These are phyloP conservation scores for Coryphaenoides rupestris DNA, from an alignment of 2,113 vertebrate species.

Conservation along the genomic window DNA sequence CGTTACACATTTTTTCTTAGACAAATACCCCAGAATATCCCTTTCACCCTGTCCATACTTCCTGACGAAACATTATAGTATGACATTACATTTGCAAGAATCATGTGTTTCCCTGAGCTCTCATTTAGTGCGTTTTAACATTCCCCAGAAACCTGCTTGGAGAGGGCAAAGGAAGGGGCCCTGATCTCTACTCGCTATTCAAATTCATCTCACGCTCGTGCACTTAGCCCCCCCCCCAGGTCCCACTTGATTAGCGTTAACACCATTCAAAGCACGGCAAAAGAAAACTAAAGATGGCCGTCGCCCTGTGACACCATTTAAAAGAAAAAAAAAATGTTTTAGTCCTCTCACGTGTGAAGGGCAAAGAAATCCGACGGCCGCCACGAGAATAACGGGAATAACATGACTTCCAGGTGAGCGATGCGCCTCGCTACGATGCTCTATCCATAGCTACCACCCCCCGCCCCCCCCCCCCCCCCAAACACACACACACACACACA, in stretches of 20 bases:
- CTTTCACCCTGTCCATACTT: background rate
- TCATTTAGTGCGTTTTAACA: background rate
- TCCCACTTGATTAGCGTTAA: conserved; percentile 61
- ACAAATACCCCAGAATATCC: background rate
- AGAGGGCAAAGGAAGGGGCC: background rate
- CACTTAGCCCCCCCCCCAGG: conserved; percentile 34
- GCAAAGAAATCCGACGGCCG: conserved; percentile 36
- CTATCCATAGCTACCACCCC: too few species aligned
- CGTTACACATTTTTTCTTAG: too few species aligned
- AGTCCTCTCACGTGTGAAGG: conserved; percentile 52
- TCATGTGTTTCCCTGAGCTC: background rate
- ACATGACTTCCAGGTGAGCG: too few species aligned
- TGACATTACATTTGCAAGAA: background rate
- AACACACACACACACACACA: too few species aligned
- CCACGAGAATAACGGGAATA: too few species aligned
- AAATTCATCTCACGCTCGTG: conserved; percentile 57
- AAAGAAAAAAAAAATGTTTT: conserved; percentile 37
- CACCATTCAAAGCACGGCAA: conserved; percentile 50
- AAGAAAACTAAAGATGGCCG: conserved; percentile 34
- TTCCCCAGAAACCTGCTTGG: background rate
- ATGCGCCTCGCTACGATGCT: too few species aligned
- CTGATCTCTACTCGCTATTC: conserved; percentile 40
- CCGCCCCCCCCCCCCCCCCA: too few species aligned
- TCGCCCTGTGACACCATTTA: conserved; percentile 47
- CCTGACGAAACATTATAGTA: too few species aligned